Percentiles rank a stretch among this genome's conserved stretches.
These are phyloP conservation scores for Scrobipalpa costella DNA, from an alignment of 2,888 invertebrate species.

Conservation along the genomic window DNA sequence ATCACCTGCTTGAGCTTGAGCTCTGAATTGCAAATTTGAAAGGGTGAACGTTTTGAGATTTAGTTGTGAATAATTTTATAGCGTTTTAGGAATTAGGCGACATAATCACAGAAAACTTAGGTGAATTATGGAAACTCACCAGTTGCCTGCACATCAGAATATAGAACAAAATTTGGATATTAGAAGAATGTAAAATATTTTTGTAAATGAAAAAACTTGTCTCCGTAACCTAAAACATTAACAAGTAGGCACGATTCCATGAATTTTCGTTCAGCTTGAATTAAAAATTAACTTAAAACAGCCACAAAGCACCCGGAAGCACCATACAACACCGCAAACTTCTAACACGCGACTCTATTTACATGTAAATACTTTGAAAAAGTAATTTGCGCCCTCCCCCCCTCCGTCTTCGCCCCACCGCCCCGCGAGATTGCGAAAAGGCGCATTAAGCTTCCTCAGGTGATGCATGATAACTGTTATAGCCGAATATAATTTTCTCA, in stretches of 20 bases:
- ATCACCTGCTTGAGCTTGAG: slow-evolving; percentile 60
- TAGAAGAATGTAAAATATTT: neutral
- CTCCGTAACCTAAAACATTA: too few relatives aligned
- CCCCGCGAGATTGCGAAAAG: slow-evolving; percentile 79
- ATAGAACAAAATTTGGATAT: neutral
- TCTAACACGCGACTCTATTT: slow-evolving; percentile 71
- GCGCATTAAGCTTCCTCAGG: slow-evolving; percentile 79
- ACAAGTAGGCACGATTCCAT: too few relatives aligned
- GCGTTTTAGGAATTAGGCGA: neutral
- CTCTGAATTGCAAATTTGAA: slow-evolving; percentile 53
- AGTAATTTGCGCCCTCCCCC: slow-evolving; percentile 74
- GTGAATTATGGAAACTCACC: neutral
- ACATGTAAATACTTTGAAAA: slow-evolving; percentile 81
- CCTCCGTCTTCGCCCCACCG: slow-evolving; percentile 65
- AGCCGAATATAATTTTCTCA: slow-evolving; percentile 81
- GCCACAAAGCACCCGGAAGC: slow-evolving; percentile 33
- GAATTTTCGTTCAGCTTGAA: too few relatives aligned
- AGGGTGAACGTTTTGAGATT: slow-evolving; percentile 30
- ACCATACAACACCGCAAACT: slow-evolving; percentile 55
- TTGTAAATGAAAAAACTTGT: neutral
- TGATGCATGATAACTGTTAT: slow-evolving; percentile 82
- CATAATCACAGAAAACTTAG: neutral
- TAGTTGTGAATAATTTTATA: slow-evolving; percentile 22
- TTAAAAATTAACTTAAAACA: slow-evolving; percentile 29
- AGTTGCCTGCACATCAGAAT: neutral